Evolutionary conservation across 2,888 invertebrate genomes (phyloP), one percentile per base, ranked within the genome.

Genomic region (Hermaeophaga mercurialis): DNA sequence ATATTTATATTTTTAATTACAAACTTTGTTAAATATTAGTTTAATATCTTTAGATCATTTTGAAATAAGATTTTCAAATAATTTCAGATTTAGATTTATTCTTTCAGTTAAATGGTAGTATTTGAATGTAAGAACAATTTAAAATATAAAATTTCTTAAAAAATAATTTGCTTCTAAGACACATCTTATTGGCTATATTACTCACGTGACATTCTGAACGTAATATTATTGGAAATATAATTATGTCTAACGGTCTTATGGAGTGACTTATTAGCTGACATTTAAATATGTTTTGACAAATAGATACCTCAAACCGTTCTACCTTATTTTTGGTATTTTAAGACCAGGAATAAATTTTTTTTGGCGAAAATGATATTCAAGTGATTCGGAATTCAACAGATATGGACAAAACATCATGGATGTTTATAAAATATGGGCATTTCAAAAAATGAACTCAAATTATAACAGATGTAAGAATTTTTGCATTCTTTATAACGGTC

Each of bases 371-470:
- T 19, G 22, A 19, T 22, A 6, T 19, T 19, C n/a, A 22, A 22
- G 12, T 39, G 19, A 39, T 11, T 11, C 18, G 5, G 19, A 39
- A 6, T 5, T 12, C 19, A 18, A 22, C 19, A 19, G 39, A 39
- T 11, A 19, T 39, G 39, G 39, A 39, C 19, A 19, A 12, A 39
- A 19, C 39, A 19, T 39, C 19, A 39, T 39, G 39, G 12, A 39
- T 39, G 22, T 31, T 31, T 31, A 14, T 39, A 39, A 39, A 19
- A 18, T 39, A 19, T 39, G 39, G 39, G 9, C n/a, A n/a, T 31
- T 8, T 12, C 19, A 39, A 22, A 39, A 39, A 39, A 39, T 39
- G 39, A 39, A 19, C 7, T 9, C 17, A 15, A 39, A 39, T 12
- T 18, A 19, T 19, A 22, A 18, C 8, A 38, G 17, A 18, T 18